Conservation (phyloP, 1,140 invertebrate genomes). For the Orussus abietinus region DNA sequence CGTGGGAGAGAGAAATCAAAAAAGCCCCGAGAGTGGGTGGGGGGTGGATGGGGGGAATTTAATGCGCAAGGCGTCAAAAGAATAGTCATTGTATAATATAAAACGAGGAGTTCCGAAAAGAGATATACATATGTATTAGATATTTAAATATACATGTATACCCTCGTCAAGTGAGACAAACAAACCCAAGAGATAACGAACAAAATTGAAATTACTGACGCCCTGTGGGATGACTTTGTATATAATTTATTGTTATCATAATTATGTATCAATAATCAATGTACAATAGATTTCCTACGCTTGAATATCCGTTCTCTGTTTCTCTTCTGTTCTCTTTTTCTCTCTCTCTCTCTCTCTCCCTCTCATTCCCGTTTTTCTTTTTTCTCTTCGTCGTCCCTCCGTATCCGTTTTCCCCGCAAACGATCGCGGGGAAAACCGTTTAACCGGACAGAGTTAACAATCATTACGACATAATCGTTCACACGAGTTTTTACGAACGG, state of each 20-base stretch:
- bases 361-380: slow-evolving; percentile 16
- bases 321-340: too few species aligned
- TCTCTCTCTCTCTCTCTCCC: slow-evolving; percentile 16
- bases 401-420: too few species aligned
- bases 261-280: slow-evolving; percentile 54
- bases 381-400: too few species aligned
- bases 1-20: slow-evolving; percentile 21
- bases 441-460: slow-evolving; percentile 22
- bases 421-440: slow-evolving; percentile 14
- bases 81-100: too few species aligned
- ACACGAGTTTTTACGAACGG: slow-evolving; percentile 15
- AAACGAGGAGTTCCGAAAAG: too few species aligned
- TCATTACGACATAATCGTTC: slow-evolving; percentile 19
- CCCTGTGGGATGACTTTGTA: slow-evolving; percentile 44
- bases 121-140: neutral
- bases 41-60: too few species aligned
- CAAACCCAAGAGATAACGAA: slow-evolving; percentile 11
- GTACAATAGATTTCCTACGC: slow-evolving; percentile 52
- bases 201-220: slow-evolving; percentile 25
- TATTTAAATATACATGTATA: neutral
- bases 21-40: slow-evolving; percentile 12
- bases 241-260: slow-evolving; percentile 54
- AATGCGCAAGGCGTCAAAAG: too few species aligned
- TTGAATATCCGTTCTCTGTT: too few species aligned
- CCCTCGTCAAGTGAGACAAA: neutral